Evolutionary conservation across 2,888 invertebrate species (phyloP), one percentile per base, ranked within the genome.

Genomic region (Sarcophaga variegata): DNA sequence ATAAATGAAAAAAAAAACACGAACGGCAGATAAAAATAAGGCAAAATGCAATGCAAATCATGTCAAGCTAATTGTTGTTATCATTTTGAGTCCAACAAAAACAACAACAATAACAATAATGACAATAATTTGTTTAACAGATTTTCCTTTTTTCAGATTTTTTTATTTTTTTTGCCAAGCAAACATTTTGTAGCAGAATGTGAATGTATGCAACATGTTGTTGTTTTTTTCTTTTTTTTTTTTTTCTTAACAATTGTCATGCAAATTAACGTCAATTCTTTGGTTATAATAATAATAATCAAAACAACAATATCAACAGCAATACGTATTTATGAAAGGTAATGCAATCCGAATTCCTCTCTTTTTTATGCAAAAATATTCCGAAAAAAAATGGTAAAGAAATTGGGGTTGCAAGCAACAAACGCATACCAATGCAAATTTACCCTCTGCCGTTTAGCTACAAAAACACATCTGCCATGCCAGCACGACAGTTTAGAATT

Each of bases 51-150:
- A 86, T 69, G 72, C 72, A 83, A 76, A 80, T 66, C 84, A 87
- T 84, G 84, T 87, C 84, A 87, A 79, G 64, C 87, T 84, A 87
- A 84, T 87, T 84, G 81, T 87, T 87, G 70, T 79, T 76, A 76
- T 75, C 81, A 84, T 87, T 37, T 37, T 81, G 79, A 75, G 62
- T 1, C 1, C 67, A 78, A 71, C 66, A 80, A 75, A 54, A 83
- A 74, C 59, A 60, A 67, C 69, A 71, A 67, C 54, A 81, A 79
- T 67, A 77, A 71, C 71, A 80, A 70, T 54, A 83, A 83, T 69
- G 49, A 67, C 54, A 81, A 79, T 14, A 77, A 79, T 70, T 27
- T 71, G 45, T 80, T 80, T 71, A 60, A 64, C 45, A 27, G 79
- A 75, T 80, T 70, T 75, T 37, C 49, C 59, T 71, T 54, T 11